Evolutionary conservation across 2,113 vertebrate genomes (phyloP).

Genomic region (Gasterosteus aculeatus): DNA sequence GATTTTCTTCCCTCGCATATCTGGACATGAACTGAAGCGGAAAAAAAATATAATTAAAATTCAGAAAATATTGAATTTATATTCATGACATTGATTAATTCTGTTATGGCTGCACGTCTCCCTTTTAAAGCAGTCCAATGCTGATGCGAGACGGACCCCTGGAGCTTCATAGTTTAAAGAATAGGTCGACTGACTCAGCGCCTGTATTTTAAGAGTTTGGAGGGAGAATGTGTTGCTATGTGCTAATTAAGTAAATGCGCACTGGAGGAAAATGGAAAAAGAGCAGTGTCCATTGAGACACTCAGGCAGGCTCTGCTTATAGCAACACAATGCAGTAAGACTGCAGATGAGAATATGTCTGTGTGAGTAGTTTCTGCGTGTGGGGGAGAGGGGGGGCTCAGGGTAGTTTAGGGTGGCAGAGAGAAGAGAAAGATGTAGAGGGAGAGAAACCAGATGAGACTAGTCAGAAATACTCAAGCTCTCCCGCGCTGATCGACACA

Average conservation of each 20-base stretch:
- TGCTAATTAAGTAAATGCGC: conserved; percentile 3
- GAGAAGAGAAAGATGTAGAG: conserved; percentile 45
- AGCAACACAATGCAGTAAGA: conserved; percentile 54
- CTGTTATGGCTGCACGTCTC: too few species aligned
- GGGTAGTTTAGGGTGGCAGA: not conserved
- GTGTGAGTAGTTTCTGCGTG: conserved; percentile 9
- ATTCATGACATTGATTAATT: too few species aligned
- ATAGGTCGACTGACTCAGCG: not conserved
- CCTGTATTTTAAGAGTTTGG: not conserved
- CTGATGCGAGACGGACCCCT: not conserved
- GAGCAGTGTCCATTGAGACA: conserved; percentile 25
- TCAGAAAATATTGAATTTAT: not conserved
- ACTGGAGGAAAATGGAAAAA: conserved; percentile 13
- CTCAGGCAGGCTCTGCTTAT: conserved; percentile 24
- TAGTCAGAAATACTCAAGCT: conserved; percentile 51
- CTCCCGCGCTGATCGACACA: conserved; percentile 54
- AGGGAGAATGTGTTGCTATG: not conserved
- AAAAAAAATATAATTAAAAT: not conserved
- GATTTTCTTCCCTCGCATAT: not conserved
- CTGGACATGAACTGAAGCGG: not conserved
- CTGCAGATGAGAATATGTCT: conserved; percentile 63
- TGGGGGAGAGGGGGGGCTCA: not conserved
- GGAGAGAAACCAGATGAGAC: conserved; percentile 60
- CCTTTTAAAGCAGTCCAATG: not conserved
- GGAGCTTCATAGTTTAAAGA: not conserved